These are phyloP conservation scores for Molossus molossus DNA, from an alignment of 2,797 vertebrate genomes.

Conservation along the genomic window DNA sequence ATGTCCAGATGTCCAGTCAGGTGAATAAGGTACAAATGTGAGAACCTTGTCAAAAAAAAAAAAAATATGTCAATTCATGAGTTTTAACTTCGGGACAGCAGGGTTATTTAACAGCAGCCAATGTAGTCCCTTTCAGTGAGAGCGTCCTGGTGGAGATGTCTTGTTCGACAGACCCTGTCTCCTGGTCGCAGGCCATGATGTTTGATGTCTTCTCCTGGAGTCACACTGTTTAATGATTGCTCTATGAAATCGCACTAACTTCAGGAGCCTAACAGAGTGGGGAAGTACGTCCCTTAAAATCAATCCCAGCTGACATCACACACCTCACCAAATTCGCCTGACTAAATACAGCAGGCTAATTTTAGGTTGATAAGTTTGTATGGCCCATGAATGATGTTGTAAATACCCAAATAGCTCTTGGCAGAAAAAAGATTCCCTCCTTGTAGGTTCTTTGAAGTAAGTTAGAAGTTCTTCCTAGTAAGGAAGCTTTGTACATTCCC, in stretches of 20 bases:
- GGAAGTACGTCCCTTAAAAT: no score
- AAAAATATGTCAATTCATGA: no score
- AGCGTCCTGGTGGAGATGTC: neutral
- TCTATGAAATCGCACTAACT: neutral
- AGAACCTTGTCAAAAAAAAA: neutral
- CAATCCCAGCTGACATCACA: no score
- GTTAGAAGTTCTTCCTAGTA: neutral
- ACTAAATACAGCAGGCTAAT: no score
- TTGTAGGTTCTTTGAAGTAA: neutral
- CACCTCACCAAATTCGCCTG: no score
- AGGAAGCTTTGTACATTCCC: neutral
- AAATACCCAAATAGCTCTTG: no score
- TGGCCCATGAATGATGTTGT: no score
- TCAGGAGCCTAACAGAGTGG: neutral
- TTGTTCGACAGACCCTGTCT: neutral
- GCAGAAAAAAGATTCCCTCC: no score
- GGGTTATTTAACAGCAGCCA: neutral
- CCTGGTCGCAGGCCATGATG: neutral
- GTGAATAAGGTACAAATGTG: neutral
- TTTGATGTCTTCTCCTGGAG: neutral
- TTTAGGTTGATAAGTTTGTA: no score
- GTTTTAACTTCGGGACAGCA: neutral
- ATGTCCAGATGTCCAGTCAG: neutral
- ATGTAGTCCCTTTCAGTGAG: neutral
- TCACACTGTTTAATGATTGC: neutral